Conservation (phyloP, 2,888 invertebrate genomes). For the Nipponacmea schrenckii region DNA sequence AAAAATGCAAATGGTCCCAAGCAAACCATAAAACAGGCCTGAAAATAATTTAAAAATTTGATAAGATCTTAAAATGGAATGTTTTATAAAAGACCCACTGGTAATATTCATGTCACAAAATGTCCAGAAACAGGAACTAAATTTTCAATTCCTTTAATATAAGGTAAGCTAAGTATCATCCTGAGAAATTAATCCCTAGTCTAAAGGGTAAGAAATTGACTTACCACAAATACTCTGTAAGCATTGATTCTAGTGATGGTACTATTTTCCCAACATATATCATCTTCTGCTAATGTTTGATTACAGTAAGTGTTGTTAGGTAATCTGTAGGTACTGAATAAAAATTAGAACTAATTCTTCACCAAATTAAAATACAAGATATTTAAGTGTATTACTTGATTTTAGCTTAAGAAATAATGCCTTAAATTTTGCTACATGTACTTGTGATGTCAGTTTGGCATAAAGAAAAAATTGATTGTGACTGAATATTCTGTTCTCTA, state of each 20-base stretch:
- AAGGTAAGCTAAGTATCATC: neutral
- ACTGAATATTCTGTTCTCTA: too few species aligned
- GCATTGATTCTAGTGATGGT: constrained; percentile 74
- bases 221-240: constrained; percentile 81
- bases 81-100: too few species aligned
- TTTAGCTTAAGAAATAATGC: neutral
- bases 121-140: too few species aligned
- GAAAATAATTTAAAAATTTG: too few species aligned
- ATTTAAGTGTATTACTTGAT: neutral
- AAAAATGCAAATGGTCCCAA: constrained; percentile 94
- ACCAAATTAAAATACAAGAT: neutral
- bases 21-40: constrained; percentile 77
- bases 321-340: constrained; percentile 14
- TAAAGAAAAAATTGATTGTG: too few species aligned
- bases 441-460: too few species aligned
- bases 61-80: too few species aligned
- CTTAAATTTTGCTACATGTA: too few species aligned
- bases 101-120: too few species aligned
- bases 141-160: too few species aligned
- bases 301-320: constrained; percentile 35
- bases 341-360: neutral
- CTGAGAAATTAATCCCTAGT: neutral
- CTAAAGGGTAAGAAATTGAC: constrained; percentile 29
- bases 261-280: constrained; percentile 71
- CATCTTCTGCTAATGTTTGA: constrained; percentile 67